These are phyloP conservation scores for Arbacia lixula DNA, from an alignment of 53 echinoderm and acorn worm species.

Conservation along the genomic window DNA sequence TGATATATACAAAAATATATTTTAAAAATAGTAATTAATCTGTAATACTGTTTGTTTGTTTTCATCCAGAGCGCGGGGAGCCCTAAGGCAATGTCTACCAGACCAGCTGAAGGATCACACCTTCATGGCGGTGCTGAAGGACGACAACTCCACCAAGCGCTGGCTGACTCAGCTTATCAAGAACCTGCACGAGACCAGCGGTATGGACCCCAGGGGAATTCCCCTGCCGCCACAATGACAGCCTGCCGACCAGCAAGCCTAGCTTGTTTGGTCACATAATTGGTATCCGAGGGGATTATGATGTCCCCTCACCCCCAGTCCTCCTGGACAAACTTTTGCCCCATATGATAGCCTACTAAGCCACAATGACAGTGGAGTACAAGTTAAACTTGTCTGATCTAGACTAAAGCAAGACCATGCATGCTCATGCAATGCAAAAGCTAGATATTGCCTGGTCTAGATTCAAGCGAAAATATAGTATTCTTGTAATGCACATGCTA, in stretches of 20 bases:
- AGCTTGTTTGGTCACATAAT: constrained; percentile 50
- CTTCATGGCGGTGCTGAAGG: constrained; percentile 92
- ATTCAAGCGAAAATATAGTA: too few species aligned
- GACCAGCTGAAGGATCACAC: constrained; percentile 98
- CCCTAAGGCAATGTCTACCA: constrained; percentile 94
- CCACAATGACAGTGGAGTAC: too few species aligned
- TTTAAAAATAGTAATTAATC: neutral
- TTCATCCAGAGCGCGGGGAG: constrained; percentile 86
- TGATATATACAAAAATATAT: neutral
- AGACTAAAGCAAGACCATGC: too few species aligned
- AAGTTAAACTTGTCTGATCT: too few species aligned
- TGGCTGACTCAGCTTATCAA: constrained; percentile 99
- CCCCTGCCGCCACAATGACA: constrained; percentile 83
- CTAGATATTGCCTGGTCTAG: too few species aligned
- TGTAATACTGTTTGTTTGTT: neutral
- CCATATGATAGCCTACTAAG: too few species aligned
- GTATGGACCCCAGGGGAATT: constrained; percentile 80
- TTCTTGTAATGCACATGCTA: too few species aligned
- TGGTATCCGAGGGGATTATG: too few species aligned
- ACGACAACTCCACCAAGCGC: constrained; percentile 98
- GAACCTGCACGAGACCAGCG: constrained; percentile 92
- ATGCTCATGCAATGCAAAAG: too few species aligned
- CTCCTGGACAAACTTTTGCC: too few species aligned
- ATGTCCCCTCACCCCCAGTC: too few species aligned
- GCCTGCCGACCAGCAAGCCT: constrained; percentile 51